Evolutionary conservation across 92 coral and sea anemone genomes (phyloP).

Genomic region (Diadumene lineata): DNA sequence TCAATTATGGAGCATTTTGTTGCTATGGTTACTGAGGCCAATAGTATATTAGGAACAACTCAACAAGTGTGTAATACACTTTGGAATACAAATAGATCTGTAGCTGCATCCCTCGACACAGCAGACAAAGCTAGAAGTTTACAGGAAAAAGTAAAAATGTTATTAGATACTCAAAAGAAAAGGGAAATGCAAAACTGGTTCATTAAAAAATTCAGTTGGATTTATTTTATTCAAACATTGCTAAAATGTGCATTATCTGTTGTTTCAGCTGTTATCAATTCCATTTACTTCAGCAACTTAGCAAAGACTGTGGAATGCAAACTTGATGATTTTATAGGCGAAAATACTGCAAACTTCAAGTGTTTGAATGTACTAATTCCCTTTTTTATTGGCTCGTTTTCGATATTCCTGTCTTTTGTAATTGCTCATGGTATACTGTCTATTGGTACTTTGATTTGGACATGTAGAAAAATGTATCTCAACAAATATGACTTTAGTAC

Average conservation of each 20-base stretch:
- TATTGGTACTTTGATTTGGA: not conserved
- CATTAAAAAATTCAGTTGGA: too few species aligned
- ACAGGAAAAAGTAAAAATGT: slow-evolving; percentile 3
- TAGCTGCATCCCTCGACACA: too few species aligned
- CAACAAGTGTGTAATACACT: slow-evolving; percentile 35
- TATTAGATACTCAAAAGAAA: too few species aligned
- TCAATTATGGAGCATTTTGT: slow-evolving; percentile 44
- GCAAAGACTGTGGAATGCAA: not conserved
- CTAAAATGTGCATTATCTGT: not conserved
- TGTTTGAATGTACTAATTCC: not conserved
- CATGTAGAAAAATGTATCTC: not conserved
- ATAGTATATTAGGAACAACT: slow-evolving; percentile 34
- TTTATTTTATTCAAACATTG: not conserved
- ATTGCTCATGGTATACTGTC: not conserved
- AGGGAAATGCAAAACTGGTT: too few species aligned
- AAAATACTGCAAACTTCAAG: not conserved
- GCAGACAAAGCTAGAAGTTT: too few species aligned
- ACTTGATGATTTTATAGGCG: not conserved
- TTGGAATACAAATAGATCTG: slow-evolving; percentile 21
- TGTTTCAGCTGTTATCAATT: not conserved
- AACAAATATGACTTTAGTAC: slow-evolving; percentile 10
- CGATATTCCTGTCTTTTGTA: not conserved
- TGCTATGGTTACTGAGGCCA: slow-evolving; percentile 48
- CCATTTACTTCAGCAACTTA: not conserved
- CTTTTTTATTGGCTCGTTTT: not conserved